Evolutionary conservation across 53 echinoderm and acorn worm genomes (phyloP), one percentile per base, ranked within the genome.

Genomic region (Temnopleurus reevesii): DNA sequence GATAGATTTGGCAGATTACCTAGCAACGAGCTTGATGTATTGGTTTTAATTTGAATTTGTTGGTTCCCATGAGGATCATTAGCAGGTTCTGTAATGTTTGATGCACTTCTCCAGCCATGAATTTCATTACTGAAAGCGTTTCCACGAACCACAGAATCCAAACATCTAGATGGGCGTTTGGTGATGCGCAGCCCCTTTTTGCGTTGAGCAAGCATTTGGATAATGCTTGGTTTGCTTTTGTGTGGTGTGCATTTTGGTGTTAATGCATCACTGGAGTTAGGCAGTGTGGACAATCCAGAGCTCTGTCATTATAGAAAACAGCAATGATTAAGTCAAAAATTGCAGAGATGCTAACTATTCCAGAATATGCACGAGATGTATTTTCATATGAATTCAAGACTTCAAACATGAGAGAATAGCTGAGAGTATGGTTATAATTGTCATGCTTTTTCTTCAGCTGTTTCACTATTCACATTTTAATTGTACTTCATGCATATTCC

Each of bases 21-120:
- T 87, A 46, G 88, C 88, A 87, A 66, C 46, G 31, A 53, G 71
- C 88, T 31, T 87, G 88, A 87, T 66, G n/a, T 87, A 87, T 87
- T 55, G 71, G 88, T 87, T 87, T 87, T 71, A 87, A 87, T 87
- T 66, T 87, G 53, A 87, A 59, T 66, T 66, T 66, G 66, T 64
- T 29, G 88, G 5, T 44, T 87, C 88, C 88, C 88, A 19, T 5
- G 88, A 66, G 88, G 18, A 47, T 87, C 88, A 87, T 87, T 87
- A 87, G 49, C 71, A 55, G 65, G 17, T 47, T 30, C 47, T 65
- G 21, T 87, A 66, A 87, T 87, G 34, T 53, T 51, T 66, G 30
- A n/a, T 66, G 65, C 88, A 66, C 66, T 87, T 19, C 27, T 49
- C 19, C 23, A 2, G 55, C 43, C 30, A 87, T 87, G 88, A 87